These are phyloP conservation scores for Atherinomorus stipes DNA, from an alignment of 2,113 vertebrate genomes.

Conservation along the genomic window DNA sequence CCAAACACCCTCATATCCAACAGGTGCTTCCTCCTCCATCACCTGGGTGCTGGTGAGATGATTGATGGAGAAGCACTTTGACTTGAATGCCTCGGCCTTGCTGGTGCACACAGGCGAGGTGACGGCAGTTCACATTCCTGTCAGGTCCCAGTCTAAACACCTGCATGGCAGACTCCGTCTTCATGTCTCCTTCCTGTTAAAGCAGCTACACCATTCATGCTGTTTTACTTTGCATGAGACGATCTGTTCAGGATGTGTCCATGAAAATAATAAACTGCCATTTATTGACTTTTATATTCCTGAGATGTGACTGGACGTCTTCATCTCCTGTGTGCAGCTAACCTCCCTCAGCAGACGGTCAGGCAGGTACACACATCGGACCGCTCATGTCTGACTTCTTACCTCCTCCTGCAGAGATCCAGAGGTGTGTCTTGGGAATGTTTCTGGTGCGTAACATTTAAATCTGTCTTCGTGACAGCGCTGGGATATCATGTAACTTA, in stretches of 20 bases:
- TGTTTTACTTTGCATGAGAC: background rate
- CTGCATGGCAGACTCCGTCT: slow-evolving; percentile 58
- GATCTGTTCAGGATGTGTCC: background rate
- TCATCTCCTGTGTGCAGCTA: slow-evolving; percentile 48
- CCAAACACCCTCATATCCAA: slow-evolving; percentile 24
- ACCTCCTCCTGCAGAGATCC: slow-evolving; percentile 19
- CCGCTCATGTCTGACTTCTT: slow-evolving; percentile 21
- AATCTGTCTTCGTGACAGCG: slow-evolving; percentile 41
- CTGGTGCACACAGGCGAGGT: slow-evolving; percentile 25
- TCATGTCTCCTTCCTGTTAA: slow-evolving; percentile 60
- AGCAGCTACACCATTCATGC: background rate
- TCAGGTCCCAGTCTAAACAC: slow-evolving; percentile 77
- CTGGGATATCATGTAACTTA: slow-evolving; percentile 24
- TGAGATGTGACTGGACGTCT: slow-evolving; percentile 16
- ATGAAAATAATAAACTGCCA: too few species aligned
- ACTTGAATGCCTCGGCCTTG: slow-evolving; percentile 39
- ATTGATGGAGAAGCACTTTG: slow-evolving; percentile 58
- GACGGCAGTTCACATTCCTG: slow-evolving; percentile 67
- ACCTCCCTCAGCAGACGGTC: slow-evolving; percentile 37
- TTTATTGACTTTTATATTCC: background rate
- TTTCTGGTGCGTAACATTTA: slow-evolving; percentile 57
- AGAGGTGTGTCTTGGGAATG: slow-evolving; percentile 18
- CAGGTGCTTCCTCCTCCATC: slow-evolving; percentile 53
- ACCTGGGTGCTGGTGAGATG: slow-evolving; percentile 13
- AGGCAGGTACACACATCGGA: background rate